Conservation (phyloP, 2,113 vertebrate species). For the Circaetus cinerascens region DNA sequence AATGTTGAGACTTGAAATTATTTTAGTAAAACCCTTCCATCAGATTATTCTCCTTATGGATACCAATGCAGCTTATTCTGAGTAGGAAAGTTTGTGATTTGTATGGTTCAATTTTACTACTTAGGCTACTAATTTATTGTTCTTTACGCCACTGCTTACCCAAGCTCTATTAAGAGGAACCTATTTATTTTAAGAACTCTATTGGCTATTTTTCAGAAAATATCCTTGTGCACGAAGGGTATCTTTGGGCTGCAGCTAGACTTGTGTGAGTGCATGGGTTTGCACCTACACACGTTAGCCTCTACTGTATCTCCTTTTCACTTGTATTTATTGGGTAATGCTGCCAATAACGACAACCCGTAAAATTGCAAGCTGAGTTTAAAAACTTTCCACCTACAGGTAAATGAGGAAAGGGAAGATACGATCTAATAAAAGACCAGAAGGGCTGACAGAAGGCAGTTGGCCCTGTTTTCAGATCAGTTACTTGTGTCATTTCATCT, state of each 20-base stretch:
- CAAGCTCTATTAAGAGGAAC: not conserved
- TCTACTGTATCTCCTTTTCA: not conserved
- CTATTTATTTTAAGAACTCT: not conserved
- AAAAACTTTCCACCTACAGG: not conserved
- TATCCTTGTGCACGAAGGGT: not conserved
- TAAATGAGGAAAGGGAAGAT: not conserved
- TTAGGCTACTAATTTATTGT: not conserved
- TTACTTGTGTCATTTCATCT: not conserved
- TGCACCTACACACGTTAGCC: not conserved
- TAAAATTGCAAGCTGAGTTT: not conserved
- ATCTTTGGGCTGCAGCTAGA: not conserved
- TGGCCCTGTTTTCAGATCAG: not conserved
- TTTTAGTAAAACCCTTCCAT: not conserved
- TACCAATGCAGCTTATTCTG: not conserved
- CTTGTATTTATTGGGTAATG: not conserved
- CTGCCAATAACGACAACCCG: not conserved
- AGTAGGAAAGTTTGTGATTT: not conserved
- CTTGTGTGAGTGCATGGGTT: not conserved
- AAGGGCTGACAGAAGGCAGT: not conserved
- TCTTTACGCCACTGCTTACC: not conserved
- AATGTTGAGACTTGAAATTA: not conserved
- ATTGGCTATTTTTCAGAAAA: not conserved
- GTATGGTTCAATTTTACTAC: not conserved
- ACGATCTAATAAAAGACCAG: not conserved
- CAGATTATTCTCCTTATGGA: not conserved